Evolutionary conservation across 1,140 invertebrate species (phyloP), one percentile per base, ranked within the genome.

Genomic region (Sminthurinus signatus): DNA sequence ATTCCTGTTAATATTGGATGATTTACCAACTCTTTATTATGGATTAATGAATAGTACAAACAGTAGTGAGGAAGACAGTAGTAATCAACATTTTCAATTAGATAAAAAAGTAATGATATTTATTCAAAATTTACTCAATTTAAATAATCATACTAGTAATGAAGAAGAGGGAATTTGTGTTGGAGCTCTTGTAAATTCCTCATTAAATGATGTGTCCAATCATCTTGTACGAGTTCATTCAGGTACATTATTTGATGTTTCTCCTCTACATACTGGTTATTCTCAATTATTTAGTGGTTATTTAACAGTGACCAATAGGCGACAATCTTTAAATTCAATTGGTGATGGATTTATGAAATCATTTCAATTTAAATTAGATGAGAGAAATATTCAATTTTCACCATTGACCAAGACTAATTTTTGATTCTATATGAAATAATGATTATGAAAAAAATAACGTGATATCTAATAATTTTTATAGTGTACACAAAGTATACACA

Each of bases 241-340:
- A 8, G 27, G 14, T 28, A 29, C 28, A 27, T 14, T 27, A 14
- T 52, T 52, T 28, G 50, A 52, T 12, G 50, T 52, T 4, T 28
- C 23, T 10, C 50, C 50, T 27, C n/a, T 52, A 25, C 50, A 52
- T 8, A 52, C 50, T 10, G 50, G 50, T 8, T 52, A 28, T 28
- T 52, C 50, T 27, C 50, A 52, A 27, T 25, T 52, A 27, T 52
- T 52, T 52, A 27, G 28, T 29, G 50, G 50, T 52, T 52, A 52
- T 25, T 12, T 52, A 8, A 25, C 14, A 14, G 21, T 52, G 50
- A 52, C 19, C 5, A 25, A n/a, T n/a, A n/a, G n/a, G n/a, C n/a
- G 50, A n/a, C 50, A 25, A 19, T 14, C 23, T 27, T 15, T 52
- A n/a, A 8, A 25, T 27, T 8, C 10, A 10, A 23, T 27, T 28